These are phyloP conservation scores for Manis pentadactyla DNA, from an alignment of 2,797 vertebrate species.

Conservation along the genomic window DNA sequence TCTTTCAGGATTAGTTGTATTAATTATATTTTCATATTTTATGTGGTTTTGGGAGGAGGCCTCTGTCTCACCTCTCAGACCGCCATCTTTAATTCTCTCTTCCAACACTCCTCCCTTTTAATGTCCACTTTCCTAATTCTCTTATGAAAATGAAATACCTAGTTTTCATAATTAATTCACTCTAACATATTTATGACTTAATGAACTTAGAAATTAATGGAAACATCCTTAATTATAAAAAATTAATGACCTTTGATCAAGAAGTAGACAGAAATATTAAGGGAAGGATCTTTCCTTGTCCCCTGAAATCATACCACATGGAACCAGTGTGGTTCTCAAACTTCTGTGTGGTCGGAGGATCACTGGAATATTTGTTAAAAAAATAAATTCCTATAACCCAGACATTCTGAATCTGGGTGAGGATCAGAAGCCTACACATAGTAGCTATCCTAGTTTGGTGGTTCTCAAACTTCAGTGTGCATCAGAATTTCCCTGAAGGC, in stretches of 20 bases:
- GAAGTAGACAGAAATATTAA: not conserved
- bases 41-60: too few relatives aligned
- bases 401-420: not conserved
- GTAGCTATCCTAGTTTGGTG: not conserved
- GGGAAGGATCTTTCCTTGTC: not conserved
- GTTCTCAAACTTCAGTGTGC: not conserved
- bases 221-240: not conserved
- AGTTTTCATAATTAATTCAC: not conserved
- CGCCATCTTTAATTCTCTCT: too few relatives aligned
- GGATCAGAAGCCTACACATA: not conserved
- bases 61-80: too few relatives aligned
- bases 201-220: constrained; percentile 17
- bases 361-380: not conserved
- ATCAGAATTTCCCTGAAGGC: not conserved
- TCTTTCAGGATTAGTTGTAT: too few relatives aligned
- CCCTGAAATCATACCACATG: not conserved
- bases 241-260: constrained; percentile 17
- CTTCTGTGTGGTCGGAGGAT: not conserved
- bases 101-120: not conserved
- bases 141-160: not conserved
- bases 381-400: not conserved
- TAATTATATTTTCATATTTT: too few relatives aligned
- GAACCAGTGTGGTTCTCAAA: not conserved
- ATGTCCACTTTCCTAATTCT: not conserved
- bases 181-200: constrained; percentile 27